phyloP scores from a whole-genome alignment of 1,140 invertebrate genomes.

The Monomorium pharaonis region DNA sequence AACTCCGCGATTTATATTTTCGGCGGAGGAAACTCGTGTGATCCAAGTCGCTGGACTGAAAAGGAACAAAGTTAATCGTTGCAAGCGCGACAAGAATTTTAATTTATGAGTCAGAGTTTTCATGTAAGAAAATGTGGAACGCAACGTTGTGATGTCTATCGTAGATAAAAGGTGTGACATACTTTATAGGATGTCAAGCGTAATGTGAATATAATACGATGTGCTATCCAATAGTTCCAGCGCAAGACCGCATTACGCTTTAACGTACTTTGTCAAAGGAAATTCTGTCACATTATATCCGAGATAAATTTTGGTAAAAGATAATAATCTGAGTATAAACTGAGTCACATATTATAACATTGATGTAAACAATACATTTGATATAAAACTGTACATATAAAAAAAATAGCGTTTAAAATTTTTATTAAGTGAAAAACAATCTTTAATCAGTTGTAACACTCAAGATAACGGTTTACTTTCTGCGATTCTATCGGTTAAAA shows the following conservation, averaged over 20 bases:
- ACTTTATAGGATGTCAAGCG: not conserved
- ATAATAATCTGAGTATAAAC: not conserved
- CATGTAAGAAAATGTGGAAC: not conserved
- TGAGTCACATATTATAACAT: not conserved
- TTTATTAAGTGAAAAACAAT: not conserved
- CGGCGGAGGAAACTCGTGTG: not conserved
- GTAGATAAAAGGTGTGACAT: not conserved
- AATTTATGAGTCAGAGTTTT: not conserved
- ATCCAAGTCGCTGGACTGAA: not conserved
- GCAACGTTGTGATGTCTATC: not conserved
- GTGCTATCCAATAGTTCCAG: not conserved
- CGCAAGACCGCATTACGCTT: not conserved
- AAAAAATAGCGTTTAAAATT: not conserved
- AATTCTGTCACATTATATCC: not conserved
- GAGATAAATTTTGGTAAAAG: not conserved
- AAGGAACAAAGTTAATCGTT: constrained; percentile 24
- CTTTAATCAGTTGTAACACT: not conserved
- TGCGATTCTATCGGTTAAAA: not conserved
- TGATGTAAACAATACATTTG: not conserved
- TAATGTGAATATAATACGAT: constrained; percentile 17
- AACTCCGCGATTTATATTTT: constrained; percentile 55
- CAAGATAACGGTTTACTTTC: not conserved
- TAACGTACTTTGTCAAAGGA: constrained; percentile 7
- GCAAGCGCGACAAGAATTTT: not conserved
- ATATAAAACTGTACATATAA: not conserved